These are phyloP conservation scores for Sebastes melanostomus DNA, from an alignment of 2,797 vertebrate species.

Conservation along the genomic window DNA sequence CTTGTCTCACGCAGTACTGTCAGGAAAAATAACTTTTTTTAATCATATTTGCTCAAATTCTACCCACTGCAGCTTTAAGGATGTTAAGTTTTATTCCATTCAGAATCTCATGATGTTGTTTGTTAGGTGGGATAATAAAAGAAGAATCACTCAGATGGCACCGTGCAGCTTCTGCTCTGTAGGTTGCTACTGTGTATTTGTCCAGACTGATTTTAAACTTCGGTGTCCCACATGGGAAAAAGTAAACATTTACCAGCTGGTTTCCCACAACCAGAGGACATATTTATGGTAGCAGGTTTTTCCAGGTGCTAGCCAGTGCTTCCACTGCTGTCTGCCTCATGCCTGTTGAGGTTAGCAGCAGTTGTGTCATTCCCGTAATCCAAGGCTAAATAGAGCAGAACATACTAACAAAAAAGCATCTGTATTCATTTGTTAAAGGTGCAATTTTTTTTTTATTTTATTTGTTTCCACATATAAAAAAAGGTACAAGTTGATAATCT, in stretches of 20 bases:
- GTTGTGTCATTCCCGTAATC: background rate
- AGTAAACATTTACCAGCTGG: background rate
- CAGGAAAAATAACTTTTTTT: too few relatives aligned
- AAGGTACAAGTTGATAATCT: background rate
- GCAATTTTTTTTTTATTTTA: too few relatives aligned
- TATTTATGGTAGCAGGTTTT: background rate
- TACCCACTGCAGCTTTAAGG: too few relatives aligned
- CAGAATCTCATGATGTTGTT: background rate
- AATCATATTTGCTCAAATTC: too few relatives aligned
- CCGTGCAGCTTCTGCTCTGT: background rate
- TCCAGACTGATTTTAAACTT: constrained; percentile 1
- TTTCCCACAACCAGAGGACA: background rate
- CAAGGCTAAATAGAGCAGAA: background rate
- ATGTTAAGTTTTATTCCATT: too few relatives aligned
- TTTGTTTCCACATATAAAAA: background rate
- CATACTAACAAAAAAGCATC: background rate
- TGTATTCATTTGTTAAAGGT: background rate
- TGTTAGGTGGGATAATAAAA: too few relatives aligned
- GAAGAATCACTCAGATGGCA: background rate
- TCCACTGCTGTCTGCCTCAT: background rate
- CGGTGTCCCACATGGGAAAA: background rate
- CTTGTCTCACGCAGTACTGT: accelerated
- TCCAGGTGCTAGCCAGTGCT: background rate
- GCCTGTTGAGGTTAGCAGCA: too few relatives aligned
- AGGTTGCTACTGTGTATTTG: background rate